A percentile compares a stretch with the other conserved stretches of the same genome.
These are phyloP conservation scores for Resseliella maxima DNA, from an alignment of 2,888 invertebrate genomes.

Conservation along the genomic window DNA sequence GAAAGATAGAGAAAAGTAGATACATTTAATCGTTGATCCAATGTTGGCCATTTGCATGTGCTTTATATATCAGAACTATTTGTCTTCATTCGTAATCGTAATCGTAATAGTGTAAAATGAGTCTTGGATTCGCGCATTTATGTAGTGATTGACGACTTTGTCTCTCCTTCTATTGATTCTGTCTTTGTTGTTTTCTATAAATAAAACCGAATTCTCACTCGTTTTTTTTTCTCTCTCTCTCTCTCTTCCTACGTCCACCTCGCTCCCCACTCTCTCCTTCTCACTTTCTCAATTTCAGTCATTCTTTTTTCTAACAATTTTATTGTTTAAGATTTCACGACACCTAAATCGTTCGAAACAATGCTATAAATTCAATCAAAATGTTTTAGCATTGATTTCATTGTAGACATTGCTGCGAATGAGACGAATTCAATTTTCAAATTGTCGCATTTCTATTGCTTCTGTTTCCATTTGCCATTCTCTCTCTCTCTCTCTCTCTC, in stretches of 20 bases:
- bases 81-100: background rate
- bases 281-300: background rate
- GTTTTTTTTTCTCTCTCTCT: no score
- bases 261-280: no score
- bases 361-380: constrained; percentile 3
- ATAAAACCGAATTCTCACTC: no score
- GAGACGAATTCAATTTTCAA: no score
- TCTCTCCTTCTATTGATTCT: background rate
- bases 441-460: no score
- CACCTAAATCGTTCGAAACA: background rate
- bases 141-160: background rate
- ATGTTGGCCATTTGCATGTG: background rate
- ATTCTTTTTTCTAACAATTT: background rate
- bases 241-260: no score
- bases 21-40: background rate
- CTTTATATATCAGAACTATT: background rate
- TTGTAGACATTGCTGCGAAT: no score
- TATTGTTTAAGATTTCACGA: background rate
- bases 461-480: no score
- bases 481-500: no score
- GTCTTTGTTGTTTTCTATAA: no score
- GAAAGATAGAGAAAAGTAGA: no score
- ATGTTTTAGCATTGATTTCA: background rate
- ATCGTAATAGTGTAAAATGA: background rate
- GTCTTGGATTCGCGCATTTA: background rate